phyloP scores from a whole-genome alignment of 2,113 vertebrate species.

The Benitochromis conjunctus region DNA sequence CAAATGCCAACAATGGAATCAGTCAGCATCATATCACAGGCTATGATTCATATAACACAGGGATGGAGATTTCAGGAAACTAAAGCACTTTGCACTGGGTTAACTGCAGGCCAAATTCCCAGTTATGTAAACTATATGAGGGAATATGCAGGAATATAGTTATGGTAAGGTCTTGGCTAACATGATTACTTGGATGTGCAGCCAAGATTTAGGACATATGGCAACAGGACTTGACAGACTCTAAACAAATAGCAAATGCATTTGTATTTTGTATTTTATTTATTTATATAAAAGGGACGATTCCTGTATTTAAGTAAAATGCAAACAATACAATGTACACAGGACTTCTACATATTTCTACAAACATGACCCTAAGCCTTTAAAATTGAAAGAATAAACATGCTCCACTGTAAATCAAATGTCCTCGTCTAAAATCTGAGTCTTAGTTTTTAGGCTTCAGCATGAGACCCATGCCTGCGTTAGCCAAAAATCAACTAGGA shows the following conservation, averaged over 20 bases:
- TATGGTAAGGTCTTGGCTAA: not conserved
- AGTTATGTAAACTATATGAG: not conserved
- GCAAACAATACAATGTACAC: not conserved
- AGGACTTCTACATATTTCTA: not conserved
- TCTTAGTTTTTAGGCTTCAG: no score
- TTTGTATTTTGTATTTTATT: not conserved
- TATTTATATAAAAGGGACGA: not conserved
- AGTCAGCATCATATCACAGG: not conserved
- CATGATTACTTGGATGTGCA: not conserved
- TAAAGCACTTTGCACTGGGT: not conserved
- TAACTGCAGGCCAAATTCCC: fast-evolving
- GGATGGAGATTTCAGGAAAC: not conserved
- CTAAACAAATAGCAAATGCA: not conserved
- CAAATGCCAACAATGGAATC: not conserved
- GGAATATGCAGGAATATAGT: not conserved
- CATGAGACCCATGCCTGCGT: no score
- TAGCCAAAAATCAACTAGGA: no score
- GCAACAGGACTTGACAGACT: not conserved
- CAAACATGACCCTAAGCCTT: not conserved
- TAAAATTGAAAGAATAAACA: no score
- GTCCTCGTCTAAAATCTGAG: no score
- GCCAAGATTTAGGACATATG: not conserved
- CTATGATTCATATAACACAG: not conserved
- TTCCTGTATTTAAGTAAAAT: not conserved
- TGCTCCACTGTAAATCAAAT: no score